These are phyloP conservation scores for Eupeodes luniger DNA, from an alignment of 2,888 invertebrate genomes.

Conservation along the genomic window DNA sequence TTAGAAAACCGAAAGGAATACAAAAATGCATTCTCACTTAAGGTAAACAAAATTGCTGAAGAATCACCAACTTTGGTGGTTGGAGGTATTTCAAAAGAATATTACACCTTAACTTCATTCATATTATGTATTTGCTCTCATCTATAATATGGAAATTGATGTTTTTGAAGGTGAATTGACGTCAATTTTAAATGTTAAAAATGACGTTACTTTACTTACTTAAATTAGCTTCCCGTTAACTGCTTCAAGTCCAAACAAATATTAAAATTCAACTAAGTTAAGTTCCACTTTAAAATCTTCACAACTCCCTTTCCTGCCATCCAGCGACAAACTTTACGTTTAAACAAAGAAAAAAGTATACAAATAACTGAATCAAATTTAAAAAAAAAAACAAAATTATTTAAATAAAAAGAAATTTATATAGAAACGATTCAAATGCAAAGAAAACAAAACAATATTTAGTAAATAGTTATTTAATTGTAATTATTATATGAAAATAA, in stretches of 20 bases:
- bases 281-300: too few species aligned
- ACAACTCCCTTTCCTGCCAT: constrained; percentile 14
- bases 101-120: neutral
- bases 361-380: neutral
- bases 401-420: constrained; percentile 36
- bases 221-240: too few species aligned
- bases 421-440: constrained; percentile 45
- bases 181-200: too few species aligned
- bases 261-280: too few species aligned
- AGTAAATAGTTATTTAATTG: constrained; percentile 68
- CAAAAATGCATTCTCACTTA: too few species aligned
- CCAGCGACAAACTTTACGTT: constrained; percentile 44
- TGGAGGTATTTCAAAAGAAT: too few species aligned
- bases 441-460: constrained; percentile 49
- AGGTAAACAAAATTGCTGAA: too few species aligned
- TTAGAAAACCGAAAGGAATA: too few species aligned
- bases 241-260: too few species aligned
- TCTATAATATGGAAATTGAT: neutral
- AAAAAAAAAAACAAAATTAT: constrained; percentile 11
- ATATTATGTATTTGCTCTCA: neutral
- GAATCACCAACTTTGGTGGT: too few species aligned
- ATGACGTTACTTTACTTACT: too few species aligned
- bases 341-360: neutral
- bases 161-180: neutral
- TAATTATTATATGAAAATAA: constrained; percentile 59